phyloP scores from a whole-genome alignment of 2,888 invertebrate genomes.

The Fragum sueziense region DNA sequence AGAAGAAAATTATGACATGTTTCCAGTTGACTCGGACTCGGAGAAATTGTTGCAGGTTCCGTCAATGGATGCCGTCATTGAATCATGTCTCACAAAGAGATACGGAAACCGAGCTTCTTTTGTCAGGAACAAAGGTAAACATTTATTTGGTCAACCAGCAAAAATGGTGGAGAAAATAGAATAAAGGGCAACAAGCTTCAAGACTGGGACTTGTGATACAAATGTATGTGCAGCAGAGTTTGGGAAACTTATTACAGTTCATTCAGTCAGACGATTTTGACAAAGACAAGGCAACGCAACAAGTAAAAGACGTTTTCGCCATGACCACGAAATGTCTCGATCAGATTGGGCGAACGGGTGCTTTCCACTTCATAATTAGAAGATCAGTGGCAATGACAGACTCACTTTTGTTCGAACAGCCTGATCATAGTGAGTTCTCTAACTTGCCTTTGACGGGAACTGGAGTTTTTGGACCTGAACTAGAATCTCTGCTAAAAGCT shows the following conservation, averaged over 20 bases:
- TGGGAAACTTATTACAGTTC: slow-evolving; percentile 34
- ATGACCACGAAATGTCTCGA: slow-evolving; percentile 48
- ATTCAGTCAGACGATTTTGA: slow-evolving; percentile 15
- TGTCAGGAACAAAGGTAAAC: slow-evolving; percentile 32
- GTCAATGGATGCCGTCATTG: slow-evolving; percentile 33
- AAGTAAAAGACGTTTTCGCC: slow-evolving; percentile 44
- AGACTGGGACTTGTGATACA: slow-evolving; percentile 31
- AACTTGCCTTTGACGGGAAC: slow-evolving; percentile 40
- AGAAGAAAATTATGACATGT: slow-evolving; percentile 34
- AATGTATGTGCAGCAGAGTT: slow-evolving; percentile 35
- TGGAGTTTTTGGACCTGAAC: slow-evolving; percentile 39
- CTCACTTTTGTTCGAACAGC: slow-evolving; percentile 19
- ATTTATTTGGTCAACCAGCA: slow-evolving; percentile 32
- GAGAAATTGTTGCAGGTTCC: slow-evolving; percentile 39
- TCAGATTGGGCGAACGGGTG: slow-evolving; percentile 44
- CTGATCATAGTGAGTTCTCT: slow-evolving; percentile 21
- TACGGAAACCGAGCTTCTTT: slow-evolving; percentile 42
- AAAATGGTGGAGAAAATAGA: slow-evolving; percentile 46
- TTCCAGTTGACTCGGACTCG: slow-evolving; percentile 24
- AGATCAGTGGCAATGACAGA: slow-evolving; percentile 38
- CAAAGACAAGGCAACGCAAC: slow-evolving; percentile 8
- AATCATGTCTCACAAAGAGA: slow-evolving; percentile 28
- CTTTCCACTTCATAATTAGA: slow-evolving; percentile 35
- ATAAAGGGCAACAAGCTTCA: slow-evolving; percentile 48
- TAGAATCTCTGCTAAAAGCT: slow-evolving; percentile 29